Percentiles rank a stretch among this genome's conserved stretches.
phyloP scores from a whole-genome alignment of 2,888 invertebrate species.

The Heliconius charithonia region DNA sequence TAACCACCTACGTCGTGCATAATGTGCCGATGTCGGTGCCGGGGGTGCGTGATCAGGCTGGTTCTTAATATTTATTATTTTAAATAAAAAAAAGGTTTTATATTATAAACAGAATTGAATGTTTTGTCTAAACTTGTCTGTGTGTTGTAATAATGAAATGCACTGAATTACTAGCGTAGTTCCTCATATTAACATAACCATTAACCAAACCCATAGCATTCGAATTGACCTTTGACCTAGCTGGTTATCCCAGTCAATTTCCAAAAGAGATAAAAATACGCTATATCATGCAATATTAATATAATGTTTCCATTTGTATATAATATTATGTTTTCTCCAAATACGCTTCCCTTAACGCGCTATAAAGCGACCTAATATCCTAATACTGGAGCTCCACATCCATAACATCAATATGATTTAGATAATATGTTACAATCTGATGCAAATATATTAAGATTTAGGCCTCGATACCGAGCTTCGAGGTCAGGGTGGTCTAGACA shows the following conservation, averaged over 20 bases:
- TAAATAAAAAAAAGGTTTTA: too few relatives aligned
- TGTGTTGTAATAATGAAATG: too few relatives aligned
- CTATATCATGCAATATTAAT: conserved; percentile 2
- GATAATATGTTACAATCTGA: background rate
- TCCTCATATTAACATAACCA: too few relatives aligned
- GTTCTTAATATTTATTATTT: too few relatives aligned
- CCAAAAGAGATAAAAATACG: background rate
- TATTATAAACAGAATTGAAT: too few relatives aligned
- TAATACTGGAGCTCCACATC: background rate
- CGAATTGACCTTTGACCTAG: background rate
- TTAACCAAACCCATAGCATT: background rate
- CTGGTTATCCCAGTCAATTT: background rate
- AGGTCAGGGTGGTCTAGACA: background rate
- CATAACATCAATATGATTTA: background rate
- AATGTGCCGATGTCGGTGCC: background rate
- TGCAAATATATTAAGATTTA: background rate
- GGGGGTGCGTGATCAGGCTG: too few relatives aligned
- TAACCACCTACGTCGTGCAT: conserved; percentile 18
- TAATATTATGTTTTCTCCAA: background rate
- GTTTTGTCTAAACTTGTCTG: too few relatives aligned
- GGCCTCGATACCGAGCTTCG: background rate
- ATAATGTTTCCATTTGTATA: background rate
- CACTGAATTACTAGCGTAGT: too few relatives aligned
- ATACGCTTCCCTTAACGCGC: background rate
- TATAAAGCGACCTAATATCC: background rate